These are phyloP conservation scores for Erythrocercus mccallii DNA, from an alignment of 2,113 vertebrate genomes.

Conservation along the genomic window DNA sequence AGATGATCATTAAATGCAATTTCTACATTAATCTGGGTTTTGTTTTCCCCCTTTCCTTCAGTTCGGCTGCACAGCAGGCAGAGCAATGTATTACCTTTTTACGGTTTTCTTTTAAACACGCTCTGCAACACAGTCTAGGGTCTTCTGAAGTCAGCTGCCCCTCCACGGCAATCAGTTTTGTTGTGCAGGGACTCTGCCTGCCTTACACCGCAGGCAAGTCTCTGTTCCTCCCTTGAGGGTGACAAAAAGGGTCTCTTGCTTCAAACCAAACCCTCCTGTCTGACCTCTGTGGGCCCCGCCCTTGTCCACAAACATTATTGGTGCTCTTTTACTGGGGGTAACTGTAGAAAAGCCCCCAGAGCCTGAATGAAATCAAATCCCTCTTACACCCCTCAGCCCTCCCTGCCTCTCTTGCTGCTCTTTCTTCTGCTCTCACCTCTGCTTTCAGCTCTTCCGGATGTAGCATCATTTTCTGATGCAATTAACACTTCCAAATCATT, in stretches of 20 bases:
- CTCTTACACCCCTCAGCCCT: not conserved
- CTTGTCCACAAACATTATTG: accelerated
- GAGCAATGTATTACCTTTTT: not conserved
- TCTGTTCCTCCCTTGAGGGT: not conserved
- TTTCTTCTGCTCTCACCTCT: not conserved
- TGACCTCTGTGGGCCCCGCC: not conserved
- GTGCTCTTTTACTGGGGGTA: not conserved
- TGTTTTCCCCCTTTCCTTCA: not conserved
- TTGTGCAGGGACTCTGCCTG: not conserved
- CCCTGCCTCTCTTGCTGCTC: not conserved
- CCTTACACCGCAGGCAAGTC: not conserved
- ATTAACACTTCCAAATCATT: conserved; percentile 1
- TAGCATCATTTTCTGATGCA: not conserved
- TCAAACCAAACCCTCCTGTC: not conserved
- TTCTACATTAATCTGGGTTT: not conserved
- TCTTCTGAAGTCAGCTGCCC: not conserved
- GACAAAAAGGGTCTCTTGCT: not conserved
- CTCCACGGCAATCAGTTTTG: accelerated
- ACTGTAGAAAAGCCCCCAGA: accelerated
- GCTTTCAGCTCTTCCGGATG: not conserved
- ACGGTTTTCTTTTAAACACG: accelerated
- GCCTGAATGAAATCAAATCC: not conserved
- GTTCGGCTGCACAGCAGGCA: not conserved
- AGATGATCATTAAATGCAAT: not conserved
- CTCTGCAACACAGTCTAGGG: not conserved